Evolutionary conservation across 1,140 invertebrate species (phyloP), one percentile per base, ranked within the genome.

Genomic region (Drosophila ohnishii): DNA sequence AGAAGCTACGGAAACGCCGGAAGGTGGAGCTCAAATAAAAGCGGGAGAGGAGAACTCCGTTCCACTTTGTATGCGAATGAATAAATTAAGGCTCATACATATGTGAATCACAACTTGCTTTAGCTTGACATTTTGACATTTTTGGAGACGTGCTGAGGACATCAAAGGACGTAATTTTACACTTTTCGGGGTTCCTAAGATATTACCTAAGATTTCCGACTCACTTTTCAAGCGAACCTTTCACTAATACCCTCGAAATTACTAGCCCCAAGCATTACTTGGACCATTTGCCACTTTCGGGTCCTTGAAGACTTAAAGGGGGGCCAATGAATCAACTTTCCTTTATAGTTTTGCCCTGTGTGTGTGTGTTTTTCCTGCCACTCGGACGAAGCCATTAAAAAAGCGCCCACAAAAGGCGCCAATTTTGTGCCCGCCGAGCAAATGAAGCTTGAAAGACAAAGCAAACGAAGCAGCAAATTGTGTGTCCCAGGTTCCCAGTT

Each of bases 381-480:
- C 69, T 61, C 47, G 47, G 62, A 66, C 62, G 62, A 59, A 50
- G 63, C 44, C 80, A 82, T 82, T 79, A 75, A 61, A 50, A 75
- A 62, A 75, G 45, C 64, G 60, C 16, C 56, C 70, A 39, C 80
- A 63, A 75, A 71, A 30, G 75, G 66, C 80, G 70, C 75, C 80
- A 78, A 69, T 82, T 82, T 58, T 45, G 56, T 78, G 79, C 78
- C 75, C 73, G 55, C 56, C 22, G 35, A 50, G 40, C 70, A 83
- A 83, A 82, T 80, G 80, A 83, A 75, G 80, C 80, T 47, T 66
- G 50, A 83, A 75, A 67, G 69, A 78, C 62, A 73, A 60, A 28
- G 42, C 62, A 59, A 83, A 48, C 58, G 61, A 65, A 51, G 75
- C 62, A 30, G 71, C 50, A 65, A 69, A 74, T 57, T 56, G 62